Conservation (phyloP, 2,113 vertebrate species). For the Falco punctatus region DNA sequence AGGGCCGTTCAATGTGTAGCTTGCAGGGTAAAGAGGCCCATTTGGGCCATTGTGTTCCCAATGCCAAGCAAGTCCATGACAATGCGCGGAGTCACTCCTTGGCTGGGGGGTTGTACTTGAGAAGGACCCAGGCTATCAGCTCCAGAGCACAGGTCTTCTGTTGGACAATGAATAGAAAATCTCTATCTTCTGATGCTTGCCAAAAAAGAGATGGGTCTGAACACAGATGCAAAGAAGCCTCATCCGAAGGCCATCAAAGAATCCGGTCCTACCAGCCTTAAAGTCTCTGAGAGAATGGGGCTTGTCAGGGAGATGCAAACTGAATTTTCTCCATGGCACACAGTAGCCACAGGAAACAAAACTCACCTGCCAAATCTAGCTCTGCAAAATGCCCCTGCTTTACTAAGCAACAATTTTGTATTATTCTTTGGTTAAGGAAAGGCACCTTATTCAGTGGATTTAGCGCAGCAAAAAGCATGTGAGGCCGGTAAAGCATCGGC, state of each 20-base stretch:
- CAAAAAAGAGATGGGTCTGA: neutral
- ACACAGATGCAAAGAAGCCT: slow-evolving; percentile 32
- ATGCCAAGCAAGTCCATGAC: neutral
- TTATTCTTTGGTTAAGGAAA: neutral
- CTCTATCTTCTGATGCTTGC: neutral
- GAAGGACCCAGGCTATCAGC: neutral
- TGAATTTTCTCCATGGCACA: neutral
- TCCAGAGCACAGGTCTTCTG: neutral
- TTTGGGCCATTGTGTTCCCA: neutral
- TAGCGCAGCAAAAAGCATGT: neutral
- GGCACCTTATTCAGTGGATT: neutral
- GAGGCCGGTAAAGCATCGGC: neutral
- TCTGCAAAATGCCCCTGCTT: neutral
- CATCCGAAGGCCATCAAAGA: neutral
- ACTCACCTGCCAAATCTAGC: neutral
- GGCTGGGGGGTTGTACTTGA: neutral
- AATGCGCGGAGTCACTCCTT: neutral
- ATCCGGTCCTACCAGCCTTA: neutral
- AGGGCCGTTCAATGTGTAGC: neutral
- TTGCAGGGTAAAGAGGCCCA: neutral
- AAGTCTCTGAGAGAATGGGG: neutral
- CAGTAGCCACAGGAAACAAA: neutral
- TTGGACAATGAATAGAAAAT: neutral
- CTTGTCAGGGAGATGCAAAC: neutral
- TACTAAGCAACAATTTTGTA: fast-evolving